Conservation (phyloP, 2,888 invertebrate genomes). For the Drosophila differens region DNA sequence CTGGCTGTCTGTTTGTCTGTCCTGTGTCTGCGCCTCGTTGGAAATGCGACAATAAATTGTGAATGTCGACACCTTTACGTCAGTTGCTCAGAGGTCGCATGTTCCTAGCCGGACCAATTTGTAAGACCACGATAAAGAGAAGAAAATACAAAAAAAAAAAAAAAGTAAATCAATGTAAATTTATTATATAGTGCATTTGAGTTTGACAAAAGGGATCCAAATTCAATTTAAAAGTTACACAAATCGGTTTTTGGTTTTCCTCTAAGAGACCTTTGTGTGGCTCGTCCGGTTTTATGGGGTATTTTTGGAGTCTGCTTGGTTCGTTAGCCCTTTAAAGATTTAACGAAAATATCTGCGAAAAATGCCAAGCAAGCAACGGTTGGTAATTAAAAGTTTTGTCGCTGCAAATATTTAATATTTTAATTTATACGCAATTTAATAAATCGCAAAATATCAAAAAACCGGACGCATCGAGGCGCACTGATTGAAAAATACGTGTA, state of each 20-base stretch:
- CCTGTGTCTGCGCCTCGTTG: slow-evolving; percentile 37
- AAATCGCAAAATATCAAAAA: slow-evolving; percentile 69
- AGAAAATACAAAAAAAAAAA: not conserved
- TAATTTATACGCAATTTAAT: slow-evolving; percentile 83
- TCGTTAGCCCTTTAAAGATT: slow-evolving; percentile 53
- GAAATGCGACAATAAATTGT: slow-evolving; percentile 28
- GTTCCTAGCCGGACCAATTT: slow-evolving; percentile 40
- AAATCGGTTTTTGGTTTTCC: slow-evolving; percentile 63
- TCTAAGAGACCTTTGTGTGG: not conserved
- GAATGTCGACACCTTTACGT: slow-evolving; percentile 53
- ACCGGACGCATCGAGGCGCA: slow-evolving; percentile 50
- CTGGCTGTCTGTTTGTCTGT: slow-evolving; percentile 20
- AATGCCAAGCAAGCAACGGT: slow-evolving; percentile 52
- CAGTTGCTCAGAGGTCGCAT: slow-evolving; percentile 12
- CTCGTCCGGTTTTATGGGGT: slow-evolving; percentile 3
- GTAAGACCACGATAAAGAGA: slow-evolving; percentile 12
- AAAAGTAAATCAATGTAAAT: slow-evolving; percentile 34
- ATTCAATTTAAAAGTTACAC: slow-evolving; percentile 83
- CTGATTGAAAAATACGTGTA: slow-evolving; percentile 64
- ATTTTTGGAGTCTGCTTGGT: slow-evolving; percentile 25
- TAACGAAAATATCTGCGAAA: slow-evolving; percentile 40
- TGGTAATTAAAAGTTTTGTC: slow-evolving; percentile 77
- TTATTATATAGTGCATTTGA: slow-evolving; percentile 46
- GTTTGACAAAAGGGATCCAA: slow-evolving; percentile 80
- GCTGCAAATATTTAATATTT: slow-evolving; percentile 80